Evolutionary conservation across 2,888 invertebrate genomes (phyloP).

Genomic region (Melinopterus prodromus): DNA sequence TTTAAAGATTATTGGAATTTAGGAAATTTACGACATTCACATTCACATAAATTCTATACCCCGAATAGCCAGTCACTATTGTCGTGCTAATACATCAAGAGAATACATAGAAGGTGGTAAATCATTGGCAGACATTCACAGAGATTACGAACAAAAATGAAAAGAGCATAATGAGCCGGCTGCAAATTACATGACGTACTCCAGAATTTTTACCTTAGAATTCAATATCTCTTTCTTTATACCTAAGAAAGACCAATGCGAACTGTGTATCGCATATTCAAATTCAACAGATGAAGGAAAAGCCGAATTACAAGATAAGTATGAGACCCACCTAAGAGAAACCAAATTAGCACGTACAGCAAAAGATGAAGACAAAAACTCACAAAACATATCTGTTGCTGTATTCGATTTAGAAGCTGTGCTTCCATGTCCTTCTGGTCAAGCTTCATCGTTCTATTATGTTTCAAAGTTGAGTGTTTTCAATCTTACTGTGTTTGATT

Average conservation of each 20-base stretch:
- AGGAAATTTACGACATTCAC: slow-evolving; percentile 39
- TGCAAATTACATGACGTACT: slow-evolving; percentile 47
- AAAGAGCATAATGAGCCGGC: slow-evolving; percentile 43
- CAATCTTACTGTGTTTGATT: slow-evolving; percentile 32
- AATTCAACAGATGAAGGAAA: slow-evolving; percentile 46
- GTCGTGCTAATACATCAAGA: slow-evolving; percentile 45
- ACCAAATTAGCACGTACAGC: slow-evolving; percentile 42
- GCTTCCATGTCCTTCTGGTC: slow-evolving; percentile 48
- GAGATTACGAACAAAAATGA: slow-evolving; percentile 45
- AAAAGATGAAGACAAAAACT: slow-evolving; percentile 47
- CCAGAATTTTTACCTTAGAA: slow-evolving; percentile 47
- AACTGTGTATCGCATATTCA: slow-evolving; percentile 46
- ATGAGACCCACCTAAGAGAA: slow-evolving; percentile 36
- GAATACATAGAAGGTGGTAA: slow-evolving; percentile 49
- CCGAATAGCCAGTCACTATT: slow-evolving; percentile 49
- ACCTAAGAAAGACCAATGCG: slow-evolving; percentile 48
- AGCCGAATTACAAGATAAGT: slow-evolving; percentile 42
- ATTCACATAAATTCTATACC: slow-evolving; percentile 49
- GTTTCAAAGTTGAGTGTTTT: slow-evolving; percentile 28
- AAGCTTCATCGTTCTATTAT: slow-evolving; percentile 47
- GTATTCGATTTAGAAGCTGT: slow-evolving; percentile 52
- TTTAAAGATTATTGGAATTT: slow-evolving; percentile 40
- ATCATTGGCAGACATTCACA: slow-evolving; percentile 46
- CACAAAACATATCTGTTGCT: slow-evolving; percentile 42
- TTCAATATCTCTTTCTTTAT: slow-evolving; percentile 50